phyloP scores from a whole-genome alignment of 2,888 invertebrate species.

The Notodonta dromedarius region DNA sequence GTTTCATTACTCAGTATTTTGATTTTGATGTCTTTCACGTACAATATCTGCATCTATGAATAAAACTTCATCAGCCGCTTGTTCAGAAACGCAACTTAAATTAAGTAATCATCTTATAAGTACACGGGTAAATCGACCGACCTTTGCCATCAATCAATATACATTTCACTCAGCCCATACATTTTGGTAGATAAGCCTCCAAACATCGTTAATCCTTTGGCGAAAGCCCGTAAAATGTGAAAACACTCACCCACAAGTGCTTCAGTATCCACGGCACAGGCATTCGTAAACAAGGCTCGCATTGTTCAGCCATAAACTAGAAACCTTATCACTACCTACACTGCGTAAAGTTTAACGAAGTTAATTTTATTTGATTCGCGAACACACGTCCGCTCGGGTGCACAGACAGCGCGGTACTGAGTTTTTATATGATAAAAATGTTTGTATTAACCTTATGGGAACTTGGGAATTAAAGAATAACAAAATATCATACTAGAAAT shows the following conservation, averaged over 20 bases:
- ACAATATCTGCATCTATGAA: too few relatives aligned
- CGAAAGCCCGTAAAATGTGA: not conserved
- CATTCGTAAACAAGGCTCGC: not conserved
- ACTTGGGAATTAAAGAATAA: not conserved
- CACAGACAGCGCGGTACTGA: not conserved
- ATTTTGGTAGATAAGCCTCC: constrained; percentile 3
- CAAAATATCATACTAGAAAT: not conserved
- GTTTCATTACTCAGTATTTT: too few relatives aligned
- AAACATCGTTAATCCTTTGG: constrained; percentile 4
- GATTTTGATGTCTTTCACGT: too few relatives aligned
- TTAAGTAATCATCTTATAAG: not conserved
- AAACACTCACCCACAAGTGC: constrained; percentile 6
- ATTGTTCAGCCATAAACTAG: constrained; percentile 2
- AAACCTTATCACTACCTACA: constrained; percentile 4
- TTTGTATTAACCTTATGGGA: not conserved
- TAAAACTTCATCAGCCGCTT: too few relatives aligned
- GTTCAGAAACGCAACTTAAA: too few relatives aligned
- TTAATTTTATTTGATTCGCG: not conserved
- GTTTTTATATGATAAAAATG: not conserved
- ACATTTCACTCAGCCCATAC: constrained; percentile 4
- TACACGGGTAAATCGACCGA: constrained; percentile 1
- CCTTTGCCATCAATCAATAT: constrained; percentile 1
- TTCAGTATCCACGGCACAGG: not conserved
- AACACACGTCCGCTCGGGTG: not conserved
- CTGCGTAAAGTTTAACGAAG: constrained; percentile 4